Base-by-base conservation (phyloP, 2,113 vertebrate species). In the Pseudopipra pipra region DNA sequence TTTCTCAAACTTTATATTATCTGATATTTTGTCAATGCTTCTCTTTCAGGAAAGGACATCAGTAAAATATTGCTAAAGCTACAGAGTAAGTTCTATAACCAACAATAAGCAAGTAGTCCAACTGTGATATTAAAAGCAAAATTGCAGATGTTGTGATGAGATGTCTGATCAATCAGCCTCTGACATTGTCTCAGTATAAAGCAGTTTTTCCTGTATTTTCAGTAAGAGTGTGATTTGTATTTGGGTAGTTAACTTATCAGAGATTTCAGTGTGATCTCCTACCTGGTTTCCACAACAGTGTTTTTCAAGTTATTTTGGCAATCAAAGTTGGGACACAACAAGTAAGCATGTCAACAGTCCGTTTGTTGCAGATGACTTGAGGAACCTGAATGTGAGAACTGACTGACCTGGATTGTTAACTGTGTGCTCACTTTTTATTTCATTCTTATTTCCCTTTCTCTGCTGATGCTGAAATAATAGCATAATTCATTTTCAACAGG, bases 401-500 rank as follows among this genome's bases (percentile, higher is more conserved):
- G 15, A 30, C 12, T 0, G 3, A 31, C 68, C 39, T 59, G 25
- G 23, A 20, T 37, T 67, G 51, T 47, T 37, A 23, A 14, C 17
- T 6, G 9, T 51, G 54, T 51, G 49, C 30, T 89, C 20, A 27
- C 8, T 81, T 83, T 84, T 75, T 51, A n/a, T 77, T 94, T 93
- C 35, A 70, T 9, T 91, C 12, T 56, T 77, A 31, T 61, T 88
- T 85, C 41, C 23, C 14, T 93, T 84, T 67, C 39, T 68, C 1
- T 84, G 15, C 43, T 92, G 30, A 1, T 75, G 37, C 61, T 91
- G 93, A 87, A 90, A 93, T 79, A 90, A 71, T 76, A 44, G 43
- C n/a, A 23, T 62, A 52, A 94, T 91, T 93, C 0, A 21, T 97
- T 84, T 95, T 95, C 52, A 70, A 90, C 97, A 99, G 99, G 98